phyloP scores from a whole-genome alignment of 2,113 vertebrate species.

The Nothoprocta perdicaria region DNA sequence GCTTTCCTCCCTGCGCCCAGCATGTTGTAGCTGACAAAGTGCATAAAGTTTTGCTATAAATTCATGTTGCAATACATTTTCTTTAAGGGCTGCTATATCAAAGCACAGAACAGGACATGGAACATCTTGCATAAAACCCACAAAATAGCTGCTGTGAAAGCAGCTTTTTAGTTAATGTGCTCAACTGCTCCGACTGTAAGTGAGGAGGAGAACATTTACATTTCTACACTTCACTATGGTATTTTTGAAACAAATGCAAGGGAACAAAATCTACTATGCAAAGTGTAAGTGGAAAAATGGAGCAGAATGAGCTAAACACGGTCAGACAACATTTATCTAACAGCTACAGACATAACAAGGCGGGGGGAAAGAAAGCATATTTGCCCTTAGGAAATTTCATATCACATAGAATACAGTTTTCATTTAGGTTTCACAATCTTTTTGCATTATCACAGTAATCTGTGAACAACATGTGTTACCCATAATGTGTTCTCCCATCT shows the following conservation, averaged over 20 bases:
- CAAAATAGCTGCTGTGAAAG: background rate
- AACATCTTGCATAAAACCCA: slow-evolving; percentile 10
- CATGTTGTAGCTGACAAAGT: background rate
- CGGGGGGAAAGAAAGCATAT: background rate
- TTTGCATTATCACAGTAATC: background rate
- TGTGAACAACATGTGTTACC: background rate
- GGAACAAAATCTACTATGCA: slow-evolving; percentile 17
- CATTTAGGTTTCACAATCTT: background rate
- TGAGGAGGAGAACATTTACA: background rate
- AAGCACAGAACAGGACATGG: background rate
- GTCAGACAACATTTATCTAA: slow-evolving; percentile 33
- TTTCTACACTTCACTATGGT: background rate
- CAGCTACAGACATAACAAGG: background rate
- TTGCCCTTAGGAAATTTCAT: slow-evolving; percentile 7
- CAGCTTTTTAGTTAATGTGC: background rate
- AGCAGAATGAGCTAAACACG: slow-evolving; percentile 21
- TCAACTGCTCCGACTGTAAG: slow-evolving; percentile 2
- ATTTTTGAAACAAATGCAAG: slow-evolving; percentile 5
- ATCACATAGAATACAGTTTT: background rate
- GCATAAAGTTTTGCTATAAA: slow-evolving; percentile 20
- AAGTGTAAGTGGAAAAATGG: slow-evolving; percentile 22
- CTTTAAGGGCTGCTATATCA: slow-evolving; percentile 9
- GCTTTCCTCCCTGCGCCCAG: background rate
- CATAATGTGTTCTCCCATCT: background rate
- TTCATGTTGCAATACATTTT: slow-evolving; percentile 10